These are phyloP conservation scores for Rhabdornis inornatus DNA, from an alignment of 2,113 vertebrate species.

Conservation along the genomic window DNA sequence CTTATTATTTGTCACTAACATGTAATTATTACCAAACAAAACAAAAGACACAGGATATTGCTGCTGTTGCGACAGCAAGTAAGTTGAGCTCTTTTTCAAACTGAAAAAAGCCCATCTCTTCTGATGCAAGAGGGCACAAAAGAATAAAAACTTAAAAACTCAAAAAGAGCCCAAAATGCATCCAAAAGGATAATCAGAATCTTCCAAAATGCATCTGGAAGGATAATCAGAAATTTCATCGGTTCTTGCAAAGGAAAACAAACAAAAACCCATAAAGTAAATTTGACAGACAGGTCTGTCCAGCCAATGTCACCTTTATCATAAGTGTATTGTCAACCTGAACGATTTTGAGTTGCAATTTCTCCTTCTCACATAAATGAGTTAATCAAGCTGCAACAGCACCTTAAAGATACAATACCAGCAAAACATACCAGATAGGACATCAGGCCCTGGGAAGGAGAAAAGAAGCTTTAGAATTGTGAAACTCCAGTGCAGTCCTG, in stretches of 20 bases:
- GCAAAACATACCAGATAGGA: background rate
- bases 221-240: background rate
- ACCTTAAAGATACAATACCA: background rate
- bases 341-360: fast-evolving
- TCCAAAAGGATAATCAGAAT: background rate
- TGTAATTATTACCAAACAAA: conserved; percentile 5
- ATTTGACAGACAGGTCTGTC: background rate
- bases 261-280: background rate
- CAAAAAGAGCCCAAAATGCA: background rate
- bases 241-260: background rate
- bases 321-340: fast-evolving
- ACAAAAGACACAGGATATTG: background rate
- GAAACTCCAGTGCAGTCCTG: background rate
- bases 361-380: background rate
- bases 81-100: background rate
- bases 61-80: background rate
- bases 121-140: background rate
- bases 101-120: background rate
- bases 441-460: background rate
- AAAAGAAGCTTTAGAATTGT: background rate
- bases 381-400: background rate
- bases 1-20: background rate
- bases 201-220: background rate
- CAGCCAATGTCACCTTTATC: background rate
- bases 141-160: background rate